Evolutionary conservation across 2,113 vertebrate genomes (phyloP).

Genomic region (Charina bottae): DNA sequence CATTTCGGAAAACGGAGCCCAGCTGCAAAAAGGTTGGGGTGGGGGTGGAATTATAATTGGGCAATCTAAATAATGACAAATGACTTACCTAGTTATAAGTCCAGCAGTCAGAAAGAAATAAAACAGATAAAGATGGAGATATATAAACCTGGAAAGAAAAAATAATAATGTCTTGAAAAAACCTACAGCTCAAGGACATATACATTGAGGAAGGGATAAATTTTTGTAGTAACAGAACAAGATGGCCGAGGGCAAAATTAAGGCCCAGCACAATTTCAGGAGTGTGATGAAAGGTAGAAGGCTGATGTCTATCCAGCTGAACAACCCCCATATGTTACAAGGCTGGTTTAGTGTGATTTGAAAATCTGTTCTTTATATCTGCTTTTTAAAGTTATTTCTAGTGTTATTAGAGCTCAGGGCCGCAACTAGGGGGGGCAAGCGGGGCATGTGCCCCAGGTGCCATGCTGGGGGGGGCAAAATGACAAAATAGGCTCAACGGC

Average conservation of each 20-base stretch:
- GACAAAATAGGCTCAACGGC: constrained; percentile 86
- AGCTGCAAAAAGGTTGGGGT: neutral
- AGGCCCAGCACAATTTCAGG: no score
- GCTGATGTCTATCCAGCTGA: neutral
- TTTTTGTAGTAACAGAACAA: neutral
- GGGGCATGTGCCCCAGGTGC: no score
- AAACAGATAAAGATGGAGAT: neutral
- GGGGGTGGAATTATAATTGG: neutral
- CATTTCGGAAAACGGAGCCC: no score
- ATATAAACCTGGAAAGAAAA: no score
- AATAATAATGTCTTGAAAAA: no score
- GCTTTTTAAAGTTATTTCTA: neutral
- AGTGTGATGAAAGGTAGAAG: neutral
- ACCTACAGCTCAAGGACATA: no score
- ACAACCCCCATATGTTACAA: neutral
- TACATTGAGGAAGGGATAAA: neutral
- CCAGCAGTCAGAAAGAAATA: neutral
- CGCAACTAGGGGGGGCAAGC: no score
- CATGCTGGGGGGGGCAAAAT: no score
- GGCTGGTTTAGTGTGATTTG: neutral
- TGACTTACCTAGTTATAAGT: no score
- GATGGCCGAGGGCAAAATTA: neutral
- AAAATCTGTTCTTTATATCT: neutral
- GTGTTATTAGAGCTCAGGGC: neutral
- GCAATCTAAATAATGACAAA: neutral